These are phyloP conservation scores for Halyomorpha halys DNA, from an alignment of 1,140 invertebrate genomes.

Conservation along the genomic window DNA sequence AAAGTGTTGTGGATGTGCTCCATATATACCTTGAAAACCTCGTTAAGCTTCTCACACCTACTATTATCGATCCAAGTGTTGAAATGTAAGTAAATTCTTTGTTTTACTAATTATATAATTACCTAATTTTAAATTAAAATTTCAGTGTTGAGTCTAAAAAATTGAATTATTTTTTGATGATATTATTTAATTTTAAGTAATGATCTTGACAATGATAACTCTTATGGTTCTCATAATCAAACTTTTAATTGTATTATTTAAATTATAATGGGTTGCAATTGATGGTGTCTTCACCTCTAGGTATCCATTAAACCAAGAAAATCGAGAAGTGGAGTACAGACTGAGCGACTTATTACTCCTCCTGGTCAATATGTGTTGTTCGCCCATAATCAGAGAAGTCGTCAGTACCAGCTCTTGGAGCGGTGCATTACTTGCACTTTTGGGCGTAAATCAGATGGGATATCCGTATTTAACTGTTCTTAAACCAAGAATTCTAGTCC, in stretches of 20 bases:
- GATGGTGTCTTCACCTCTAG: background rate
- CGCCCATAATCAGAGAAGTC: conserved; percentile 14
- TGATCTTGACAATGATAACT: no score
- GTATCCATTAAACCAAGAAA: conserved; percentile 4
- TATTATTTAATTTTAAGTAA: no score
- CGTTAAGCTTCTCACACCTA: conserved; percentile 19
- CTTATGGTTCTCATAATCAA: no score
- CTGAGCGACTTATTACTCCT: conserved; percentile 23
- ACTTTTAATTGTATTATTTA: no score
- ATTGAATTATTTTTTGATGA: no score
- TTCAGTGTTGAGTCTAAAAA: no score
- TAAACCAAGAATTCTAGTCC: conserved; percentile 22
- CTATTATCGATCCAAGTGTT: background rate
- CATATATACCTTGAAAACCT: conserved; percentile 38
- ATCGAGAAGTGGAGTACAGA: conserved; percentile 16
- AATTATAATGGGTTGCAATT: background rate
- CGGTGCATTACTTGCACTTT: conserved; percentile 13
- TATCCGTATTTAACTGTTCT: conserved; percentile 16
- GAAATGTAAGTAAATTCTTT: conserved; percentile 12
- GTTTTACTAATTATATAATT: no score
- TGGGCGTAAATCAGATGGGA: conserved; percentile 12
- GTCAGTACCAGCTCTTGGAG: conserved; percentile 24
- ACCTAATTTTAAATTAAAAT: no score
- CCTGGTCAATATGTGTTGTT: conserved; percentile 20
- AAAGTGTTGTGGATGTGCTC: conserved; percentile 39